These are phyloP conservation scores for Latheticus oryzae DNA, from an alignment of 2,888 invertebrate genomes.

Conservation along the genomic window DNA sequence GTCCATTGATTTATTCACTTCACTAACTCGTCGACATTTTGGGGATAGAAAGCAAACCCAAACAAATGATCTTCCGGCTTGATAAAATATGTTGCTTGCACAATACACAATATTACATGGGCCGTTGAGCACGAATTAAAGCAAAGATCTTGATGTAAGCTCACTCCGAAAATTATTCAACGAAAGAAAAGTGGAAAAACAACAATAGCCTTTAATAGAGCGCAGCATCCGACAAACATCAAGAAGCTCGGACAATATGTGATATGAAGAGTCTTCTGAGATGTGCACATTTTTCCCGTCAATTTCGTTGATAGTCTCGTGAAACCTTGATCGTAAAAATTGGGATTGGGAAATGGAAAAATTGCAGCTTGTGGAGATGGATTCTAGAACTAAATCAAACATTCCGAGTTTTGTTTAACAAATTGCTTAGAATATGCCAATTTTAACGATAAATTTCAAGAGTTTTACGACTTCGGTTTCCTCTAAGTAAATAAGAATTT, in stretches of 20 bases:
- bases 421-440: neutral
- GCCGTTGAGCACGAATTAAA: constrained; percentile 27
- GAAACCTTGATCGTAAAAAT: constrained; percentile 44
- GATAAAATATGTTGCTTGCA: constrained; percentile 25
- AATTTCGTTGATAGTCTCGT: constrained; percentile 51
- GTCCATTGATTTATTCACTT: constrained; percentile 34
- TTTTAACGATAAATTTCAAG: too few species aligned
- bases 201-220: constrained; percentile 20
- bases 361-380: constrained; percentile 19
- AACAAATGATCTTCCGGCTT: constrained; percentile 19
- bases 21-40: constrained; percentile 24
- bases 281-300: constrained; percentile 52
- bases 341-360: constrained; percentile 34
- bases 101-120: constrained; percentile 18
- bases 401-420: neutral
- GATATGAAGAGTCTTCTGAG: constrained; percentile 37
- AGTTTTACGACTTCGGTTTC: too few species aligned
- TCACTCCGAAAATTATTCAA: constrained; percentile 18
- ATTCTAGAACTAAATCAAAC: constrained; percentile 1
- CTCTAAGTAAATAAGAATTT: too few species aligned
- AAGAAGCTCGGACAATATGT: constrained; percentile 35
- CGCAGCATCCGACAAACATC: constrained; percentile 17
- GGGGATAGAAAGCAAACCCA: constrained; percentile 17
- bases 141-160: constrained; percentile 10
- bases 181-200: constrained; percentile 10